These are phyloP conservation scores for Himalopsyche anomala DNA, from an alignment of 2,888 invertebrate species.

Conservation along the genomic window DNA sequence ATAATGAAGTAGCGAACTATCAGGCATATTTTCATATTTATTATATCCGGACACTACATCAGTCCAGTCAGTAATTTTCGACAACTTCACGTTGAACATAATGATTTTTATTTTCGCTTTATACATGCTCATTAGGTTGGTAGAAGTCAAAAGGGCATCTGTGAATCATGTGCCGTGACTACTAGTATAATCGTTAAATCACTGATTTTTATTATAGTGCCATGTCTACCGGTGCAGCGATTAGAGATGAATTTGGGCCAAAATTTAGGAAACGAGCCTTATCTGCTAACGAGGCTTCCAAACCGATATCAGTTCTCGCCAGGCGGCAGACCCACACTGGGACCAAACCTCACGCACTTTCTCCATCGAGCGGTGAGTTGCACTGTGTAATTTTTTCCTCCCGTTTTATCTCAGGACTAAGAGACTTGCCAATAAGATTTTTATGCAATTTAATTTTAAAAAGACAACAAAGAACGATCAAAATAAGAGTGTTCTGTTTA, in stretches of 20 bases:
- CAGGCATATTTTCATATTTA: too few relatives aligned
- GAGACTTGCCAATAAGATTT: not conserved
- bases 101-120: too few relatives aligned
- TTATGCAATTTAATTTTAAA: slow-evolving; percentile 7
- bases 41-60: too few relatives aligned
- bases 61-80: too few relatives aligned
- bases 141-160: too few relatives aligned
- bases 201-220: slow-evolving; percentile 74
- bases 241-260: slow-evolving; percentile 80
- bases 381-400: too few relatives aligned
- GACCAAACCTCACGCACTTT: slow-evolving; percentile 66
- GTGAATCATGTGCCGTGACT: too few relatives aligned
- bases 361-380: slow-evolving; percentile 73
- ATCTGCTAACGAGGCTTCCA: slow-evolving; percentile 84
- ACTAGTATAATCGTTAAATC: not conserved
- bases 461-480: slow-evolving; percentile 48
- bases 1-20: too few relatives aligned
- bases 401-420: not conserved
- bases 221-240: slow-evolving; percentile 79
- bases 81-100: too few relatives aligned
- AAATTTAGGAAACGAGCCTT: slow-evolving; percentile 81
- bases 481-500: slow-evolving; percentile 63
- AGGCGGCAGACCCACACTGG: slow-evolving; percentile 78
- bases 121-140: too few relatives aligned
- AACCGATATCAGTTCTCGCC: slow-evolving; percentile 78